Evolutionary conservation across 2,888 invertebrate genomes (phyloP), one percentile per base, ranked within the genome.

Genomic region (Lasioglossum zephyrum): DNA sequence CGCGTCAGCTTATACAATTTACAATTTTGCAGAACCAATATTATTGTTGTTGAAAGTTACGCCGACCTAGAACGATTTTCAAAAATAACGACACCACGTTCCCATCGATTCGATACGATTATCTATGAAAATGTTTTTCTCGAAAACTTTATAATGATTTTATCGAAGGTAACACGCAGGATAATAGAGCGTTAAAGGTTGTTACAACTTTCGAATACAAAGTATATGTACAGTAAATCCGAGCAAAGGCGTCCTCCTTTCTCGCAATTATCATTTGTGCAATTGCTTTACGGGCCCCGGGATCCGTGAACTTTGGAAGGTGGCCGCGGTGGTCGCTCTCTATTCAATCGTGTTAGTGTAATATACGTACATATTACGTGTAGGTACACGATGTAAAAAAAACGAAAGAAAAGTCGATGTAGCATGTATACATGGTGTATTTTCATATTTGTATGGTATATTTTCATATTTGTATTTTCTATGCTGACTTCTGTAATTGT

Each of bases 381-480:
- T n/a, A 53, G 22, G n/a, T 57, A 86, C 31, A 26, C 70, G 70
- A 81, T 70, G 70, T 85, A 80, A 69, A 41, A 69, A 69, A 22
- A 66, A 84, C 73, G 81, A 88, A 73, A 79, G 77, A 49, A 79
- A 79, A 79, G 44, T 88, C 78, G 39, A 88, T 88, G 79, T 90
- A 90, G 81, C 73, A 87, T 91, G 85, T 92, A 41, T 41, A 91
- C 88, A 91, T 88, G 91, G 82, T 90, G 88, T 91, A 90, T 91
- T 91, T 92, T 92, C 88, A 90, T 92, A 92, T 90, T 87, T 92
- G 82, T 92, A 92, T 89, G 89, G 89, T 91, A 86, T 91, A 91
- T 91, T 91, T 92, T 92, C 90, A 89, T 92, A 92, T 89, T 87
- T 92, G 81, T 88, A 90, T 90, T 90, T 91, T 90, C 88, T 89